Evolutionary conservation across 2,888 invertebrate species (phyloP).

Genomic region (Coenonympha arcania): DNA sequence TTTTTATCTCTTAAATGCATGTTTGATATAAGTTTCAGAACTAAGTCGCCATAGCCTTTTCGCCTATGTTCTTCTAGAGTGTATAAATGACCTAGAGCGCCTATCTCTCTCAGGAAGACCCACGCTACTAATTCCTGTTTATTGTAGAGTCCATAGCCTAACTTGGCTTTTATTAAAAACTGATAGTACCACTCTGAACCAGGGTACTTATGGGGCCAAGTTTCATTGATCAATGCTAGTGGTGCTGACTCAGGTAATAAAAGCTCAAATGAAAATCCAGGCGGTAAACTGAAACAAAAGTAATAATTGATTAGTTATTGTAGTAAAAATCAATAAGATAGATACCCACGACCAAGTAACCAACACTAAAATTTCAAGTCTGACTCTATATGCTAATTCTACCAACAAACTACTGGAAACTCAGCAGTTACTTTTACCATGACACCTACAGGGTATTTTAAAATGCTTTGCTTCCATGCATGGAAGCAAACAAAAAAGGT

Average conservation of each 20-base stretch:
- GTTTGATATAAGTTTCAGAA: slow-evolving; percentile 43
- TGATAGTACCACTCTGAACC: slow-evolving; percentile 39
- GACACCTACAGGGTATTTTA: no score
- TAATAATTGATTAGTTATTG: no score
- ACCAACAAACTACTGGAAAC: no score
- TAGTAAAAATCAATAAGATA: no score
- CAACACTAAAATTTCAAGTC: no score
- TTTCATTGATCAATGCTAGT: slow-evolving; percentile 36
- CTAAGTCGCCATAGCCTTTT: slow-evolving; percentile 46
- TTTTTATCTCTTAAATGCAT: slow-evolving; percentile 35
- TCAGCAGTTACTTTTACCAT: no score
- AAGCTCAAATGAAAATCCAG: slow-evolving; percentile 30
- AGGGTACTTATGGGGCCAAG: slow-evolving; percentile 45
- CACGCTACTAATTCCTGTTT: slow-evolving; percentile 39
- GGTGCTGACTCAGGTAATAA: slow-evolving; percentile 36
- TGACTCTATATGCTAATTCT: no score
- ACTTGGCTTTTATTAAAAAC: slow-evolving; percentile 40
- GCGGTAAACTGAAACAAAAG: background rate
- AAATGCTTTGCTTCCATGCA: no score
- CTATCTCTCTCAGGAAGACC: slow-evolving; percentile 45
- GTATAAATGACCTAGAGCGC: slow-evolving; percentile 45
- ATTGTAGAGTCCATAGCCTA: slow-evolving; percentile 43
- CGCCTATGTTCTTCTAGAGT: slow-evolving; percentile 44
- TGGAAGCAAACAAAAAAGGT: no score
- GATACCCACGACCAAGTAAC: no score